Percentiles rank a stretch among this genome's conserved stretches.
phyloP scores from a whole-genome alignment of 2,888 invertebrate genomes.

The Chaitophorus viminalis region DNA sequence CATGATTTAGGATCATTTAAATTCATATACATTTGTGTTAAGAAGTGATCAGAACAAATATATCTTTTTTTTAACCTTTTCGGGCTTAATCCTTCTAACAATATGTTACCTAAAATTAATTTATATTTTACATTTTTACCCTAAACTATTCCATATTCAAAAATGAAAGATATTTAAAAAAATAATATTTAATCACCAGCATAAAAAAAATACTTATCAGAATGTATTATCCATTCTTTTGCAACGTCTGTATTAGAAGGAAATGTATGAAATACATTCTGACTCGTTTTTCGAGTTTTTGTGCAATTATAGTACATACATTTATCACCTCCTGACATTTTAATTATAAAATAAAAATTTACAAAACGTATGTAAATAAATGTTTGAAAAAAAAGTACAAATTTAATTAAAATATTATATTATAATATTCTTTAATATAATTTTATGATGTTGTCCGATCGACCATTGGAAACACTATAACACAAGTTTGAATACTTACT shows the following conservation, averaged over 20 bases:
- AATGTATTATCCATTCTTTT: constrained; percentile 13
- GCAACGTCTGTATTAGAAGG: background rate
- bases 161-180: background rate
- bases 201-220: background rate
- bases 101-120: too few species aligned
- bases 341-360: background rate
- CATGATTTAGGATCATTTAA: background rate
- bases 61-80: background rate
- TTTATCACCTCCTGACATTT: constrained; percentile 7
- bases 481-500: background rate
- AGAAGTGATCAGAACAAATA: constrained; percentile 1
- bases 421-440: background rate
- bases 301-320: background rate
- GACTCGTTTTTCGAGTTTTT: background rate
- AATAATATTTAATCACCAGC: background rate
- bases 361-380: background rate
- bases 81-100: background rate
- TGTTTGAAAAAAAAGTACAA: background rate
- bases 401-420: background rate
- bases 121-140: background rate
- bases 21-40: background rate
- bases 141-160: background rate
- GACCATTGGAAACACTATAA: background rate
- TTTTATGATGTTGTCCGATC: background rate
- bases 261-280: constrained; percentile 3